phyloP scores from a whole-genome alignment of 2,888 invertebrate species.

The Latheticus oryzae region DNA sequence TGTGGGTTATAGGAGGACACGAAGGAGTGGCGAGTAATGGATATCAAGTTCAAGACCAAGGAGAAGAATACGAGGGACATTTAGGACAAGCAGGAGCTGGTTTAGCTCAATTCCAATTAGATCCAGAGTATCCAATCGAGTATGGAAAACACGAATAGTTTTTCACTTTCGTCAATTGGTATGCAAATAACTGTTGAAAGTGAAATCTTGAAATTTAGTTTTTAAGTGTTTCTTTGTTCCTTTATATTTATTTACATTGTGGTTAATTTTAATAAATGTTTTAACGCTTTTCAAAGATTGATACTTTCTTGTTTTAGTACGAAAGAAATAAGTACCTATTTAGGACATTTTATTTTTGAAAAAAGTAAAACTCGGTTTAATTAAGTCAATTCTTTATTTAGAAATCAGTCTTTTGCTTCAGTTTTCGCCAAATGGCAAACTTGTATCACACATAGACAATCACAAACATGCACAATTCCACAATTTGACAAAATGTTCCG shows the following conservation, averaged over 20 bases:
- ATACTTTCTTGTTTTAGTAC: too few relatives aligned
- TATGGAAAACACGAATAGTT: neutral
- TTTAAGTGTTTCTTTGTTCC: slow-evolving; percentile 23
- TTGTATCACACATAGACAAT: slow-evolving; percentile 64
- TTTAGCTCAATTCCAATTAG: slow-evolving; percentile 7
- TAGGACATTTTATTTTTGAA: slow-evolving; percentile 9
- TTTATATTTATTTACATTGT: slow-evolving; percentile 15
- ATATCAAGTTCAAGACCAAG: slow-evolving; percentile 36
- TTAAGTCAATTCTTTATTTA: slow-evolving; percentile 51
- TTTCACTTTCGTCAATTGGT: slow-evolving; percentile 33
- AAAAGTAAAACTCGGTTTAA: neutral
- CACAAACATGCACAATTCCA: slow-evolving; percentile 61
- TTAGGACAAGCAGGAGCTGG: slow-evolving; percentile 12
- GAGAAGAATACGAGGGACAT: slow-evolving; percentile 8
- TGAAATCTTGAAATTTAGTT: slow-evolving; percentile 14
- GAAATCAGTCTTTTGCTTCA: slow-evolving; percentile 65
- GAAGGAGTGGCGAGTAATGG: slow-evolving; percentile 13
- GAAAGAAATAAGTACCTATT: too few relatives aligned
- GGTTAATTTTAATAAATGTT: too few relatives aligned
- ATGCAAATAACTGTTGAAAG: slow-evolving; percentile 24
- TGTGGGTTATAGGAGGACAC: slow-evolving; percentile 18
- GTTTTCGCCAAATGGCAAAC: slow-evolving; percentile 58
- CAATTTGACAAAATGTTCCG: slow-evolving; percentile 51
- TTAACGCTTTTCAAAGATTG: too few relatives aligned
- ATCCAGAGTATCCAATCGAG: slow-evolving; percentile 1